Evolutionary conservation across 2,797 vertebrate species (phyloP).

Genomic region (Myotis myotis): DNA sequence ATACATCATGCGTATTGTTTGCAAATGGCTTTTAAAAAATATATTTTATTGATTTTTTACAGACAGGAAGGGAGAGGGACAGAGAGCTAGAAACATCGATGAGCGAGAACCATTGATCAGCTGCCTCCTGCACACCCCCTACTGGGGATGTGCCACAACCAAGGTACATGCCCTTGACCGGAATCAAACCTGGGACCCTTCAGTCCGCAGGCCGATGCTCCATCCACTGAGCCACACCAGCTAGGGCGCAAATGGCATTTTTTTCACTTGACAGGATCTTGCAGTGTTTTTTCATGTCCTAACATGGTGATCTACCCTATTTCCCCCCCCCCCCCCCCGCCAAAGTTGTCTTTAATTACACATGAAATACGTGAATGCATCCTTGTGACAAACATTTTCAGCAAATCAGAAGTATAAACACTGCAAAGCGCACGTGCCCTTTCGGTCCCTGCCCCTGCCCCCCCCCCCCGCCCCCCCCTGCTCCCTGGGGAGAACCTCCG

Average conservation of each 20-base stretch:
- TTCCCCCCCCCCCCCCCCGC: too few species aligned
- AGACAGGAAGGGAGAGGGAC: too few species aligned
- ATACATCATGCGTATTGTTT: not conserved
- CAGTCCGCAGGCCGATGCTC: too few species aligned
- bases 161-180: too few species aligned
- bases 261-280: not conserved
- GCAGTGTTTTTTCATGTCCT: not conserved
- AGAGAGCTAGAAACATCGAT: too few species aligned
- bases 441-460: not conserved
- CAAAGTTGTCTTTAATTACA: not conserved
- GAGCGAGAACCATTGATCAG: too few species aligned
- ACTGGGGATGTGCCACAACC: too few species aligned
- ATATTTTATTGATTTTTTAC: too few species aligned
- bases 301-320: not conserved
- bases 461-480: too few species aligned
- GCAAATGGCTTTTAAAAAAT: not conserved
- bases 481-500: not conserved
- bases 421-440: not conserved
- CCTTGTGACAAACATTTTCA: not conserved
- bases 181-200: too few species aligned
- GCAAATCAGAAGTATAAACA: not conserved
- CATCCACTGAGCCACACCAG: too few species aligned
- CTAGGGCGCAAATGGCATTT: not conserved
- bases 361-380: not conserved
- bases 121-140: too few species aligned